Conservation (phyloP, 2,113 vertebrate genomes). For the Emydocephalus ijimae region DNA sequence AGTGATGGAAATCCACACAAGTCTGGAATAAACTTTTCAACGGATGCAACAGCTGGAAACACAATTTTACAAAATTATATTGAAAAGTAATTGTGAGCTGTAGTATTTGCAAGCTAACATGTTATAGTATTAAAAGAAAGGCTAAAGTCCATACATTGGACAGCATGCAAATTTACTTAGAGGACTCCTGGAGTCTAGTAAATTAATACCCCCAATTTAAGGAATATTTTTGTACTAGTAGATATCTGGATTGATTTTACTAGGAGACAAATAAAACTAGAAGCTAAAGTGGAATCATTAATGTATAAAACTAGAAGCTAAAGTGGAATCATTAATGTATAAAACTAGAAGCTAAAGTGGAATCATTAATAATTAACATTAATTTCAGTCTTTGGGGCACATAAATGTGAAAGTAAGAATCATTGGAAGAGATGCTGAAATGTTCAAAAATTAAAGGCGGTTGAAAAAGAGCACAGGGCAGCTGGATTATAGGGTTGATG, state of each 20-base stretch:
- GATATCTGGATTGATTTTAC: background rate
- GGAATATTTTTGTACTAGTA: background rate
- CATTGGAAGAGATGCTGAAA: background rate
- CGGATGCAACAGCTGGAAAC: slow-evolving; percentile 47
- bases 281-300: background rate
- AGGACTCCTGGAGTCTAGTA: background rate
- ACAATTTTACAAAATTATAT: slow-evolving; percentile 38
- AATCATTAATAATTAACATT: background rate
- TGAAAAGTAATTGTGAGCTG: slow-evolving; percentile 45
- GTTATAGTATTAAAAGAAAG: slow-evolving; percentile 37
- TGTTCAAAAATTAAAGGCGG: background rate
- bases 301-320: too few species aligned
- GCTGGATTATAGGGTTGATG: background rate
- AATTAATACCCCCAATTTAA: background rate
- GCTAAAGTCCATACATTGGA: slow-evolving; percentile 40
- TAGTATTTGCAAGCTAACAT: slow-evolving; percentile 34
- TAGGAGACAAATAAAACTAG: background rate
- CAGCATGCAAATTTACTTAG: slow-evolving; percentile 12
- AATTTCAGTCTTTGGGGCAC: background rate
- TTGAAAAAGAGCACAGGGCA: background rate
- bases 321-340: background rate
- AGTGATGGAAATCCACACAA: slow-evolving; percentile 23
- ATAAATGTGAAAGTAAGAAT: background rate
- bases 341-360: too few species aligned
- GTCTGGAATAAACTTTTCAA: slow-evolving; percentile 39